These are phyloP conservation scores for Chaetogeoica ovagalla DNA, from an alignment of 2,888 invertebrate species.

Conservation along the genomic window DNA sequence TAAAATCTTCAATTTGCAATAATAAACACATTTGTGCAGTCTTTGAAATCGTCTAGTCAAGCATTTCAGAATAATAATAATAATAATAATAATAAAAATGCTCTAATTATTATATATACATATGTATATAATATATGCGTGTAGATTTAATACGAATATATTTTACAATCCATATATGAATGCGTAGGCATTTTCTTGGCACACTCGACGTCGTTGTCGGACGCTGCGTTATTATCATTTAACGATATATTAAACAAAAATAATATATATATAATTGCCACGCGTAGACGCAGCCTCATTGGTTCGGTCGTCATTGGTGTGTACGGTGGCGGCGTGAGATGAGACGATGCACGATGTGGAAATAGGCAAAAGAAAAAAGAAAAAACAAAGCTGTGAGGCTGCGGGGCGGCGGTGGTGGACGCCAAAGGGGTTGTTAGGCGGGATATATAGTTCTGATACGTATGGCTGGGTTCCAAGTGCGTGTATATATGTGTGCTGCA, in stretches of 20 bases:
- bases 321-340: background rate
- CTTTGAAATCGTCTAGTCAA: too few species aligned
- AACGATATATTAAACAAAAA: constrained; percentile 28
- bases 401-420: background rate
- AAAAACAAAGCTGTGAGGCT: background rate
- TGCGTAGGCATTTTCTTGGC: constrained; percentile 25
- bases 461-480: constrained; percentile 45
- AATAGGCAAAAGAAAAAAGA: constrained; percentile 43
- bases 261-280: constrained; percentile 13
- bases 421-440: background rate
- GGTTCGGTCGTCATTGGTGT: too few species aligned
- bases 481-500: background rate
- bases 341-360: background rate
- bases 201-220: background rate
- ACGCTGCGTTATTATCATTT: constrained; percentile 18
- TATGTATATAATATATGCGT: too few species aligned
- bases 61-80: too few species aligned
- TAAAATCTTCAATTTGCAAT: too few species aligned
- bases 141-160: background rate
- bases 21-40: too few species aligned
- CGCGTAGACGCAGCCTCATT: background rate
- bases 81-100: too few species aligned
- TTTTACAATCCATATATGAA: background rate
- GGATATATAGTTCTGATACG: background rate
- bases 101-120: background rate